Evolutionary conservation across 1,140 invertebrate species (phyloP), one percentile per base, ranked within the genome.

Genomic region (Dendroctonus valens): DNA sequence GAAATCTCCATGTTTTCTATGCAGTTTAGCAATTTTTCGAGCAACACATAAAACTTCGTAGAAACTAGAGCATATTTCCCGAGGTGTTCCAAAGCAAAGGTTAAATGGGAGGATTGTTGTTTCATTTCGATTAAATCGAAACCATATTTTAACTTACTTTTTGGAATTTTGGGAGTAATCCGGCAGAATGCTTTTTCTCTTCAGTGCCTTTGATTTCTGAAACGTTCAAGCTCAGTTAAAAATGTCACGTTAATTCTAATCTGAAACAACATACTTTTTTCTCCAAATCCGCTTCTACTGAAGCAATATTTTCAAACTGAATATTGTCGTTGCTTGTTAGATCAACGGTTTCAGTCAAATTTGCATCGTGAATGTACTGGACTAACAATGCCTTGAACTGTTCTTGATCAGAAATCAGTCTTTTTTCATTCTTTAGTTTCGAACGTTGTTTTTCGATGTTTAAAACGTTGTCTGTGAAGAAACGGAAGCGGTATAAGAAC

Each of bases 401-500:
- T 50, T 73, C 70, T 14, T 40, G 49, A 67, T 75, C 73, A 12
- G 71, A 58, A 7, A 69, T 46, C 0, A 57, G 7, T 53, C 52
- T 50, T 62, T 70, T 73, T 42, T 70, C 59, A 62, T 73, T 71
- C 63, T 72, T 70, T 41, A 65, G 42, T 69, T 75, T 75, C 7
- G 60, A 41, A 49, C 73, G 73, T 52, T 75, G 73, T 59, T 74
- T 76, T 44, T 73, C 72, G 7, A 68, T 37, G 8, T 55, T 68
- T 63, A 76, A 65, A 11, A 60, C 66, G 0, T 71, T 61, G 69
- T 76, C 74, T 76, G 26, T 26, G 26, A 26, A 26, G 1, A 26
- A 26, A 26, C 26, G 26, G 3, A 26, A 26, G 1, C 26, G 26
- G 26, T 26, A 26, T 26, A 26, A 26, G 3, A 26, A 26, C 26